Base-by-base conservation (phyloP, 2,888 invertebrate genomes). In the Molanna angustata region DNA sequence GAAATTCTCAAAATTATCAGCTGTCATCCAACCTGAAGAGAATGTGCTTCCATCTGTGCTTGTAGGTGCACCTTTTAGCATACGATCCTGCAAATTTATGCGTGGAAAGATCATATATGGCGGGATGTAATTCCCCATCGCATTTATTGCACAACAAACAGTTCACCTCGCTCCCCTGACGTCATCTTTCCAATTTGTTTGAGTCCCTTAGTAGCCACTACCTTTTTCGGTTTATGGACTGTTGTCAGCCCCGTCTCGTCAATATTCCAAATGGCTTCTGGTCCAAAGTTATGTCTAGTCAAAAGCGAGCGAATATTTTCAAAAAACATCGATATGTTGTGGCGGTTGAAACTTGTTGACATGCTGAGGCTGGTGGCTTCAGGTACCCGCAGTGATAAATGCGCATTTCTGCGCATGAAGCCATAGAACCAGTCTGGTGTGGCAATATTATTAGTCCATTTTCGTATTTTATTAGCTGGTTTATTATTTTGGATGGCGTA, bases 1-100 rank as follows among this genome's bases (percentile, higher is more conserved):
- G 35, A 35, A 35, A 35, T 35, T 64, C 27, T 66, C 64, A 42
- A 64, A 49, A n/a, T 66, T 48, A 35, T 35, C 35, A 35, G 35
- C 6, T 35, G 65, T 68, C 65, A 68, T 68, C 69, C 67, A 69
- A 19, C 69, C 69, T 43, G 61, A 61, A 47, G 63, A 62, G 57
- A 61, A 62, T 27, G 66, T 67, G 35, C 35, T 35, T 27, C 66
- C 67, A 44, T 67, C 56, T 32, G n/a, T n/a, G n/a, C n/a, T n/a
- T 35, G 35, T 35, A 35, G 35, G 35, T 35, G 35, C 35, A 35
- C 35, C 35, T 35, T 35, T 35, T 35, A 35, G 35, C 65, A 67
- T 66, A 37, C 60, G 56, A 16, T 55, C 55, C 49, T 66, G 62
- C 49, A 64, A 67, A 27, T 63, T 59, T 46, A 62, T 63, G 20